Evolutionary conservation across 2,113 vertebrate genomes (phyloP), one percentile per base, ranked within the genome.

Genomic region (Salvelinus alpinus): DNA sequence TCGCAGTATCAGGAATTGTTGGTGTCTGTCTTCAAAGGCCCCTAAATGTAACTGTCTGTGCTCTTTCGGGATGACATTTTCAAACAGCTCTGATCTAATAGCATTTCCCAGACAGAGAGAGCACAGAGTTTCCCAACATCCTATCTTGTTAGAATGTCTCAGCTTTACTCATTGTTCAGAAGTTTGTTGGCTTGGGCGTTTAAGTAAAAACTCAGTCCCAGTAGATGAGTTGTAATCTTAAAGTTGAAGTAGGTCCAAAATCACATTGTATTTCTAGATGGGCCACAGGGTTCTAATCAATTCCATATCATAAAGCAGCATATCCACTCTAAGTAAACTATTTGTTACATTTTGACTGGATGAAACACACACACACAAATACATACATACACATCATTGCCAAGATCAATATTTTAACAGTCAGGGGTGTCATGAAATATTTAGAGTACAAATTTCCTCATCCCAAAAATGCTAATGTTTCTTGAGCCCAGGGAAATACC

Each of bases 101-200:
- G 18, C 16, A 34, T 13, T 7, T 16, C 65, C 57, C 81, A 75
- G 72, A 48, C 72, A 27, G 74, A 76, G 82, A 44, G 38, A 44
- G 38, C 38, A 44, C 38, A 11, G 38, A 12, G 38, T 82, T 80
- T 81, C 74, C 79, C 76, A 79, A 76, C 78, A 76, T 88, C 79
- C 87, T 89, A 89, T 91, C 88, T 84, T 47, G 75, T 83, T 83
- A 82, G 86, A 86, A 84, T 88, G 88, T 90, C 88, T 88, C 86
- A 81, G 86, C 81, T 77, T 64, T 76, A 71, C 82, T 86, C 83
- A 87, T 91, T 91, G 86, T 91, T 91, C 72, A 74, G 80, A 11
- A 20, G 29, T 67, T 27, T 38, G 38, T 18, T 38, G 31, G 65
- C 27, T 67, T 20, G 6, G 65, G 18, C n/a, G 16, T 18, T 67